A percentile compares a stretch with the other conserved stretches of the same genome.
phyloP scores from a whole-genome alignment of 2,888 invertebrate genomes.

The Dioctria linearis region DNA sequence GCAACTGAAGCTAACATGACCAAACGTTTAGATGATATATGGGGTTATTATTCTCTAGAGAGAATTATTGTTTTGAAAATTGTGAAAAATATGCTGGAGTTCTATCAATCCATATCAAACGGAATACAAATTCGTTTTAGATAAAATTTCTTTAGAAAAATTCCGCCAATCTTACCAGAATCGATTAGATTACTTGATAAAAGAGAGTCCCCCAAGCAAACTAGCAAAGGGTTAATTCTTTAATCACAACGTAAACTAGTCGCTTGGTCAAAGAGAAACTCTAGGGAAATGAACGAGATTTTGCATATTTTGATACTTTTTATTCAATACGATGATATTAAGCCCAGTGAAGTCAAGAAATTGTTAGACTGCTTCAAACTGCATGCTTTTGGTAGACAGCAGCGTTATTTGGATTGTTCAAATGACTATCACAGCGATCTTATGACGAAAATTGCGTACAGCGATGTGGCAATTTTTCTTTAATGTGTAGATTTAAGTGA shows the following conservation, averaged over 20 bases:
- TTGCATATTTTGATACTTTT: slow-evolving; percentile 76
- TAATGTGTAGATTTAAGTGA: slow-evolving; percentile 69
- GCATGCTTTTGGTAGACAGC: slow-evolving; percentile 77
- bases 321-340: slow-evolving; percentile 72
- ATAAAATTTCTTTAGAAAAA: slow-evolving; percentile 72
- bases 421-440: slow-evolving; percentile 73
- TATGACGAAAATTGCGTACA: slow-evolving; percentile 74
- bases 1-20: no score
- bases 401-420: slow-evolving; percentile 73
- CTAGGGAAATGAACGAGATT: slow-evolving; percentile 77
- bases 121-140: no score
- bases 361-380: slow-evolving; percentile 75
- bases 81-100: no score
- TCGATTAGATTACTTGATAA: slow-evolving; percentile 75
- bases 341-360: slow-evolving; percentile 72
- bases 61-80: no score
- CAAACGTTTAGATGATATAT: no score
- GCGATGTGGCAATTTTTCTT: slow-evolving; percentile 76
- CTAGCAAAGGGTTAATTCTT: slow-evolving; percentile 73
- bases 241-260: slow-evolving; percentile 68
- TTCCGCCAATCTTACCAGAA: slow-evolving; percentile 75
- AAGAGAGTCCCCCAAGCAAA: slow-evolving; percentile 74
- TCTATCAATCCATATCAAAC: no score
- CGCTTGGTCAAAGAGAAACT: slow-evolving; percentile 78
- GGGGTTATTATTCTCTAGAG: no score